phyloP scores from a whole-genome alignment of 2,113 vertebrate species.

The Glaucidium brasilianum region DNA sequence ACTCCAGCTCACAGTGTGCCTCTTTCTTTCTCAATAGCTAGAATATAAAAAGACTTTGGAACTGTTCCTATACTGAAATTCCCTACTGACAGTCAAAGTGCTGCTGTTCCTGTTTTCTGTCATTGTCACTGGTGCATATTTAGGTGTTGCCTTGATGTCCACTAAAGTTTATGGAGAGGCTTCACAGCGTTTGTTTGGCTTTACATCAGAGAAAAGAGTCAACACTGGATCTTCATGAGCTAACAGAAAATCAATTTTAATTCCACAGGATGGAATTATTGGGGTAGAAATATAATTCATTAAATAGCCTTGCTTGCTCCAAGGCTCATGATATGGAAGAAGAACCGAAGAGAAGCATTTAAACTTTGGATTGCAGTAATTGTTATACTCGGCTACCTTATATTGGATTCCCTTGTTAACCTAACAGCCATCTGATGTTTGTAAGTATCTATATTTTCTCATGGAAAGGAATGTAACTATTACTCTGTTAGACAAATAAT shows the following conservation, averaged over 20 bases:
- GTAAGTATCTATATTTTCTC: neutral
- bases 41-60: neutral
- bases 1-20: neutral
- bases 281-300: slow-evolving; percentile 64
- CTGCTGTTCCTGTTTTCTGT: neutral
- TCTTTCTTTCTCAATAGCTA: neutral
- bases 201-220: neutral
- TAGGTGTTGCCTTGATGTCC: neutral
- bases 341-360: neutral
- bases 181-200: neutral
- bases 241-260: slow-evolving; percentile 74
- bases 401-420: neutral
- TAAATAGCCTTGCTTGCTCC: neutral
- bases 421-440: neutral
- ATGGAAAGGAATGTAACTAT: neutral
- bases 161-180: neutral
- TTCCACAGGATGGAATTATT: slow-evolving; percentile 61
- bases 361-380: neutral
- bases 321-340: neutral
- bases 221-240: slow-evolving; percentile 44
- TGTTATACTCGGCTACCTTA: neutral
- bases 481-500: neutral
- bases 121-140: neutral
- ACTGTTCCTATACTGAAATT: neutral
- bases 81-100: neutral